Percentiles rank a stretch among this genome's conserved stretches.
Conservation (phyloP, 2,797 vertebrate genomes). For the Sebastes oblongus region DNA sequence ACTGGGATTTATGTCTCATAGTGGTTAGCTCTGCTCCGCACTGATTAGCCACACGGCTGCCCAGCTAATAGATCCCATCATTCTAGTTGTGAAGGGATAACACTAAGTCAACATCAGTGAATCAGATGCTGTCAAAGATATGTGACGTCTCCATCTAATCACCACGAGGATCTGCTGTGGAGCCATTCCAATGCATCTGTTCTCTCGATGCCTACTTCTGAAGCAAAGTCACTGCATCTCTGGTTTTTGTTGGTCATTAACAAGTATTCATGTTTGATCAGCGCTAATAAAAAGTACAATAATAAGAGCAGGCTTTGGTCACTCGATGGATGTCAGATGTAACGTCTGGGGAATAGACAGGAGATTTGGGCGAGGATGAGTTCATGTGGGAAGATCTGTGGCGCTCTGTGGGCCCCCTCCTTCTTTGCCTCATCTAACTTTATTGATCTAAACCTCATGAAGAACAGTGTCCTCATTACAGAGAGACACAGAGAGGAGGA, state of each 20-base stretch:
- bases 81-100: constrained; percentile 57
- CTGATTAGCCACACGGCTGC: constrained; percentile 58
- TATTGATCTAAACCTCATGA: constrained; percentile 63
- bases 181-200: constrained; percentile 56
- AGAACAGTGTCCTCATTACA: constrained; percentile 28
- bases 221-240: constrained; percentile 45
- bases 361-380: constrained; percentile 55
- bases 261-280: constrained; percentile 71
- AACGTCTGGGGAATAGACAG: constrained; percentile 46
- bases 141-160: constrained; percentile 60
- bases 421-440: constrained; percentile 52
- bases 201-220: constrained; percentile 43
- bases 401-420: constrained; percentile 11
- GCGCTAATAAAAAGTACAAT: constrained; percentile 58
- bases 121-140: constrained; percentile 59
- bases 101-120: constrained; percentile 65
- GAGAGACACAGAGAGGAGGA: neutral
- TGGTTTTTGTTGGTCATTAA: constrained; percentile 67
- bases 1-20: constrained; percentile 52
- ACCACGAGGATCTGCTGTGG: constrained; percentile 48
- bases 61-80: constrained; percentile 66
- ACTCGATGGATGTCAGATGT: constrained; percentile 55
- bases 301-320: constrained; percentile 50
- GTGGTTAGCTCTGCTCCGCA: constrained; percentile 33
- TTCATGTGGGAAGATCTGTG: constrained; percentile 62